Conservation (phyloP, 2,888 invertebrate species). For the Drosophila diplacantha region DNA sequence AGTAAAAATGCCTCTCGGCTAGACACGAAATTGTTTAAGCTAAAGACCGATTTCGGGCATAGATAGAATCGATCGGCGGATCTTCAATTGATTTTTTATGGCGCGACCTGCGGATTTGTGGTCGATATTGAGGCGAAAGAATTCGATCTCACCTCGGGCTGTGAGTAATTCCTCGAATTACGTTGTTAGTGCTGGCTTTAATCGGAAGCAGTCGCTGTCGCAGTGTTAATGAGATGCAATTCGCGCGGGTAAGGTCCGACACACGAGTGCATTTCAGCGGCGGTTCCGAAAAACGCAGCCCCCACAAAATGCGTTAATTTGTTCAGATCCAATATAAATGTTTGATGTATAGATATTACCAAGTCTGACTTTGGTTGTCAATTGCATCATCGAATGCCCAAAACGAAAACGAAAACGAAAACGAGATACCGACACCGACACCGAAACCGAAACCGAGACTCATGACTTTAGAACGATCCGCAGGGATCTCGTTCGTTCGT, state of each 20-base stretch:
- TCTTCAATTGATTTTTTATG: slow-evolving; percentile 27
- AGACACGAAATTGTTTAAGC: slow-evolving; percentile 20
- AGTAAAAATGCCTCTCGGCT: slow-evolving; percentile 39
- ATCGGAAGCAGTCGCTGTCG: slow-evolving; percentile 55
- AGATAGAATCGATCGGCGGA: slow-evolving; percentile 8
- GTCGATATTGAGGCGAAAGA: slow-evolving; percentile 3
- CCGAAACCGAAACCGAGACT: slow-evolving; percentile 18
- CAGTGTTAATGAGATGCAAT: slow-evolving; percentile 56
- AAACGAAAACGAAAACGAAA: slow-evolving; percentile 9
- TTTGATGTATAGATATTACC: background rate
- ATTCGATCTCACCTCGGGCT: slow-evolving; percentile 15
- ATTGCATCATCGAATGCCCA: slow-evolving; percentile 40
- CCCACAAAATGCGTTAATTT: slow-evolving; percentile 29
- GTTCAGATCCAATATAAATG: background rate
- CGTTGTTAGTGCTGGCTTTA: slow-evolving; percentile 5
- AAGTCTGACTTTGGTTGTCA: slow-evolving; percentile 33
- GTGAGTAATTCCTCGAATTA: slow-evolving; percentile 10
- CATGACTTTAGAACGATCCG: slow-evolving; percentile 34
- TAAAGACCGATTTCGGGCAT: slow-evolving; percentile 15
- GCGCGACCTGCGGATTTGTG: slow-evolving; percentile 13
- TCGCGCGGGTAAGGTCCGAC: slow-evolving; percentile 32
- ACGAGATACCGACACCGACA: too few relatives aligned
- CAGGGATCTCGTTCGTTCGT: slow-evolving; percentile 31
- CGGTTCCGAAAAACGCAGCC: slow-evolving; percentile 13
- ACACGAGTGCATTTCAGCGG: slow-evolving; percentile 16